A percentile compares a stretch with the other conserved stretches of the same genome.
phyloP scores from a whole-genome alignment of 2,888 invertebrate genomes.

The Lymantria dispar region DNA sequence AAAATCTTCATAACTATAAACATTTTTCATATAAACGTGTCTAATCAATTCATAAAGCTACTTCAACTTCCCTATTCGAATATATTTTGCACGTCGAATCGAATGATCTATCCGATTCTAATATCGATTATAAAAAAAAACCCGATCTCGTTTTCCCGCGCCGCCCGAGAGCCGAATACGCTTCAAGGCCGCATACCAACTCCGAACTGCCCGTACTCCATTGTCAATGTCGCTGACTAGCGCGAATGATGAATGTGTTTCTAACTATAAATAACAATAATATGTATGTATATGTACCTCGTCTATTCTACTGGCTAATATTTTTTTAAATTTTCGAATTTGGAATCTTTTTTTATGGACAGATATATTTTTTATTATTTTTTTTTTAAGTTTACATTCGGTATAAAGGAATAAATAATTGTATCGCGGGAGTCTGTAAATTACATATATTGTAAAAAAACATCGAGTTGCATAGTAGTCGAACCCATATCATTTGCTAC shows the following conservation, averaged over 20 bases:
- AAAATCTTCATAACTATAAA: not conserved
- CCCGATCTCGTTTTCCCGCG: constrained; percentile 57
- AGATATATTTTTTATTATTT: no score
- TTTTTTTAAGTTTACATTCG: no score
- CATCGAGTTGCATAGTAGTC: no score
- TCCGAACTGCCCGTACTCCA: constrained; percentile 57
- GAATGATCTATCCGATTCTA: constrained; percentile 48
- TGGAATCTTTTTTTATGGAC: no score
- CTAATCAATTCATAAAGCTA: constrained; percentile 13
- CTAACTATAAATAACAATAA: constrained; percentile 24
- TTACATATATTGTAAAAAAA: no score
- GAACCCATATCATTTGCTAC: no score
- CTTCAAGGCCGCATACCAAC: constrained; percentile 78
- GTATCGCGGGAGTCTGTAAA: no score
- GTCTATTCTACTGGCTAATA: not conserved
- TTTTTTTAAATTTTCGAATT: no score
- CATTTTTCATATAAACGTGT: constrained; percentile 1
- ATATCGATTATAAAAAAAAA: constrained; percentile 55
- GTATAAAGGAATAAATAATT: no score
- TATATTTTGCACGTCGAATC: constrained; percentile 41
- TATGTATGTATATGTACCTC: not conserved
- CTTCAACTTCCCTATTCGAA: constrained; percentile 21
- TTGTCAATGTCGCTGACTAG: constrained; percentile 74
- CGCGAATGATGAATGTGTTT: constrained; percentile 63
- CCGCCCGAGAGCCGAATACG: constrained; percentile 61